phyloP scores from a whole-genome alignment of 2,888 invertebrate genomes.

The Adelognathus sp. region DNA sequence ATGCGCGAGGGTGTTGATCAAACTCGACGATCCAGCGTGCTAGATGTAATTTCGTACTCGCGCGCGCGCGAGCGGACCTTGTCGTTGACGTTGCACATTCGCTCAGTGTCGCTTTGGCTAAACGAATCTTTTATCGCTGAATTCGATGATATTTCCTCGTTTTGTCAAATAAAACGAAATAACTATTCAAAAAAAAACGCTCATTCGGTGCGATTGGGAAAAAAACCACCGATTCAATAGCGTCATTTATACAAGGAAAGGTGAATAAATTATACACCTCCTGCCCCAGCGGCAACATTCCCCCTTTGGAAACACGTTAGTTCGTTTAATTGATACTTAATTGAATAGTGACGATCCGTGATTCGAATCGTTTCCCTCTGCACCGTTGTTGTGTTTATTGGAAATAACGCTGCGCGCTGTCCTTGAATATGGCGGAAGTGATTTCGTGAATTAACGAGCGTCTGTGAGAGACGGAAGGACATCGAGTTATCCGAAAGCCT shows the following conservation, averaged over 20 bases:
- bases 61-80: constrained; percentile 20
- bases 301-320: neutral
- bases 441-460: constrained; percentile 49
- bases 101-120: constrained; percentile 22
- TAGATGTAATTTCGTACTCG: constrained; percentile 42
- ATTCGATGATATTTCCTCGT: constrained; percentile 6
- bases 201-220: neutral
- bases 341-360: constrained; percentile 5
- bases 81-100: constrained; percentile 33
- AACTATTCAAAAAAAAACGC: neutral
- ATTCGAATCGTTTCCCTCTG: neutral
- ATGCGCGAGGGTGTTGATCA: constrained; percentile 50
- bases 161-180: neutral
- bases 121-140: constrained; percentile 1
- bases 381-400: constrained; percentile 30
- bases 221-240: neutral
- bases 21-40: constrained; percentile 57
- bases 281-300: neutral
- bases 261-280: neutral
- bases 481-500: constrained; percentile 18
- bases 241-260: neutral
- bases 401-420: constrained; percentile 23
- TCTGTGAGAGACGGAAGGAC: constrained; percentile 37
- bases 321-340: constrained; percentile 3
- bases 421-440: constrained; percentile 58